Base-by-base conservation (phyloP, 2,797 vertebrate genomes). In the Hemibagrus guttatus region DNA sequence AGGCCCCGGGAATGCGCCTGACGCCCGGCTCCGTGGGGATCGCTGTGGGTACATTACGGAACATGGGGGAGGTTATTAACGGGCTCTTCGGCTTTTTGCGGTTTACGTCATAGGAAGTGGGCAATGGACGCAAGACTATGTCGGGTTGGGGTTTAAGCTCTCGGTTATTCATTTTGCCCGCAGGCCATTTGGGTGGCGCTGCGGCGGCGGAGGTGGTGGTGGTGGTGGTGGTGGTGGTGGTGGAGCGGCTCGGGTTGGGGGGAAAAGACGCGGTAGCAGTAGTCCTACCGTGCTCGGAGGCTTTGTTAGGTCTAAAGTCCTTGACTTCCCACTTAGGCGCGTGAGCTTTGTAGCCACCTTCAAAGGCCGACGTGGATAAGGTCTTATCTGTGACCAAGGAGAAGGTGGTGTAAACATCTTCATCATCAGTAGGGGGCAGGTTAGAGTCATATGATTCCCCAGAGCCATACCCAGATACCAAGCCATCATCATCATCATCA, bases 11-110 rank as follows among this genome's bases (percentile, higher is more conserved):
- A 94, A 98, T 97, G 96, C 97, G 97, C 97, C 97, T 97, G 97
- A 98, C 97, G 97, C 97, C 98, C 16, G 98, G 97, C 96, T 98
- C 97, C 93, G 98, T 99, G 96, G 98, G 98, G 95, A 98, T 98
- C 97, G 98, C 98, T 99, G 98, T 99, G 98, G 98, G 98, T 97
- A 99, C 98, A 99, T 99, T 97, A 99, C 94, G 98, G 97, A 98
- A 99, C 98, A 99, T 97, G 97, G 97, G 97, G 97, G 98, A 97
- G 97, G 97, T 99, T 97, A 99, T 98, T 99, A 99, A 96, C 94
- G 97, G 97, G 95, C 95, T 97, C 98, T 97, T 98, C 96, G 96
- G 97, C 96, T 98, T 96, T 96, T 96, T 97, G 97, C 96, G 97
- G 97, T 98, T 97, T 98, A 99, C 96, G 96, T 99, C 97, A 97